Evolutionary conservation across 2,797 vertebrate species (phyloP).

Genomic region (Scomberomorus guttatus): DNA sequence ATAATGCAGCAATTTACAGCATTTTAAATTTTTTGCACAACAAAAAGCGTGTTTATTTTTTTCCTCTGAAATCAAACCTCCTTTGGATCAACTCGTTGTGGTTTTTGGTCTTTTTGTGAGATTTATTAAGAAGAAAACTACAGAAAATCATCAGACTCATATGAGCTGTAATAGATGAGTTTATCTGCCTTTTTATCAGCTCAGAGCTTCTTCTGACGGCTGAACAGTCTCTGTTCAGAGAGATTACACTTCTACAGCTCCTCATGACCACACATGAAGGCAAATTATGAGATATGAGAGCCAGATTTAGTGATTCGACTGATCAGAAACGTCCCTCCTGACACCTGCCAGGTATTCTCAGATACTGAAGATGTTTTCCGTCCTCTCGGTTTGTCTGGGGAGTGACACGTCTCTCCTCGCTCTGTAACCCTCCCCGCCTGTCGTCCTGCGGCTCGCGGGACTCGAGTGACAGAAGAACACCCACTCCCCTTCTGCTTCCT

Average conservation of each 20-base stretch:
- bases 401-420: neutral
- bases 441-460: constrained; percentile 4
- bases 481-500: constrained; percentile 57
- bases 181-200: no score
- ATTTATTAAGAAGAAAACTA: no score
- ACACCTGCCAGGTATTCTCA: constrained; percentile 16
- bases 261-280: neutral
- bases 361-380: constrained; percentile 5
- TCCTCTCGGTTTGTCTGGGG: constrained; percentile 12
- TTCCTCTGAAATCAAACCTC: no score
- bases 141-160: no score
- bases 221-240: neutral
- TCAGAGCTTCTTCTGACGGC: neutral
- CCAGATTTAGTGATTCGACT: neutral
- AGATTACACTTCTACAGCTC: neutral
- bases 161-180: no score
- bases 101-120: no score
- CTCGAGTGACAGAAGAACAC: constrained; percentile 47
- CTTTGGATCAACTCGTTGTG: no score
- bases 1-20: no score
- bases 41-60: no score
- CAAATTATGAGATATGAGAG: neutral
- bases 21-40: no score
- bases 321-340: neutral
- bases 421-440: constrained; percentile 18